Conservation (phyloP, 2,888 invertebrate species). For the Lathronympha strigana region DNA sequence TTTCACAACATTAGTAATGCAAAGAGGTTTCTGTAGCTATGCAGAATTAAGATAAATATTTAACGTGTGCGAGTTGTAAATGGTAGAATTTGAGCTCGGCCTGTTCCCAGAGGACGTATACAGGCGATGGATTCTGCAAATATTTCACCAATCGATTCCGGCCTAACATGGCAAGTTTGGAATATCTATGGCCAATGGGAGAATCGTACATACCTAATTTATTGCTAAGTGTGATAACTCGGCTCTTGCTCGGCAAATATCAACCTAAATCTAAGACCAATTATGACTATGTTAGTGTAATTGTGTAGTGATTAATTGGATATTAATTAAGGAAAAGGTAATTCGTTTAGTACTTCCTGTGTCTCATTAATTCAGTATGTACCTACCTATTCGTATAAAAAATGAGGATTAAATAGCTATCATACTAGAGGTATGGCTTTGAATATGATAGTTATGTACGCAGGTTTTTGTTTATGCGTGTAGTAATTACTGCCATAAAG, state of each 20-base stretch:
- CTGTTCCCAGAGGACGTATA: conserved; percentile 27
- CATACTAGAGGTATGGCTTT: no score
- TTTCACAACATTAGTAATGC: not conserved
- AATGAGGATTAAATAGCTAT: no score
- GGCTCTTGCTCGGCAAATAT: not conserved
- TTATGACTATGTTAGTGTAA: not conserved
- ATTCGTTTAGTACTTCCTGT: no score
- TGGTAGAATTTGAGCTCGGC: conserved; percentile 21
- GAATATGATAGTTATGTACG: no score
- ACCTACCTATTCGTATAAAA: no score
- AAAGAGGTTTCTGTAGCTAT: conserved; percentile 12
- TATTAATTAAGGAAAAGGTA: no score
- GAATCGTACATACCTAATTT: conserved; percentile 11
- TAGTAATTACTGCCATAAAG: no score
- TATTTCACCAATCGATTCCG: conserved; percentile 36
- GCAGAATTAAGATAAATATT: conserved; percentile 20
- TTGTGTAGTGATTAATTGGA: not conserved
- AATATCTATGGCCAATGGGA: conserved; percentile 15
- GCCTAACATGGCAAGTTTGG: conserved; percentile 10
- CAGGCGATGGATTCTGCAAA: conserved; percentile 28
- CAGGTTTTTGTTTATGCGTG: no score
- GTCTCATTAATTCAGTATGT: no score
- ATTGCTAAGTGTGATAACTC: not conserved
- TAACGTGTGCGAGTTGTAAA: conserved; percentile 29
- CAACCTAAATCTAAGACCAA: not conserved